Evolutionary conservation across 1,140 invertebrate genomes (phyloP).

Genomic region (Telenomus remus): DNA sequence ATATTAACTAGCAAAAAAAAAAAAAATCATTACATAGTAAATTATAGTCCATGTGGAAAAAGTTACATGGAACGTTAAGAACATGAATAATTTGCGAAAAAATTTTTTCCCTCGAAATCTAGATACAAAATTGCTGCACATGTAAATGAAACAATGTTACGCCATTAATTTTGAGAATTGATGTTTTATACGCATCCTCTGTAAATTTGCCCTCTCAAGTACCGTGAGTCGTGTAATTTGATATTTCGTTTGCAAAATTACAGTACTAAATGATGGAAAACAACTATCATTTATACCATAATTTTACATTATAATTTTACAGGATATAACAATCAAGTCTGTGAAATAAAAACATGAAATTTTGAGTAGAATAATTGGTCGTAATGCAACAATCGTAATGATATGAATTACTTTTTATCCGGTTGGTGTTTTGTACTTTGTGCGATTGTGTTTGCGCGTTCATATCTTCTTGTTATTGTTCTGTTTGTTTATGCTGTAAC

Average conservation of each 20-base stretch:
- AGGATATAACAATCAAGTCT: slow-evolving; percentile 41
- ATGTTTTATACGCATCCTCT: slow-evolving; percentile 41
- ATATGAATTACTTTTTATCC: slow-evolving; percentile 19
- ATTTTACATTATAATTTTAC: slow-evolving; percentile 45
- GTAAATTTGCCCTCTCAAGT: slow-evolving; percentile 43
- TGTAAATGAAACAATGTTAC: slow-evolving; percentile 48
- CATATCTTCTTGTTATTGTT: neutral
- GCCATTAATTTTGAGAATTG: slow-evolving; percentile 32
- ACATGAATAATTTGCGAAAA: neutral
- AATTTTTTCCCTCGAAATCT: neutral
- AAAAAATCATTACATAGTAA: too few species aligned
- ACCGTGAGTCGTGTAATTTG: slow-evolving; percentile 38
- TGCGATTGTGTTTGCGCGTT: neutral
- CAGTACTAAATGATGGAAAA: slow-evolving; percentile 51
- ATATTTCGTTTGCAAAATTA: slow-evolving; percentile 49
- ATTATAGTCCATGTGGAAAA: too few species aligned
- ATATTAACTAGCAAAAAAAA: too few species aligned
- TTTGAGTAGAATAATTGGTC: slow-evolving; percentile 24
- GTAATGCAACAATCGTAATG: slow-evolving; percentile 28
- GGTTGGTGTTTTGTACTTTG: slow-evolving; percentile 2
- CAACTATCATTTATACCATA: slow-evolving; percentile 42
- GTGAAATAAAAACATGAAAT: slow-evolving; percentile 48
- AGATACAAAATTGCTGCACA: slow-evolving; percentile 16
- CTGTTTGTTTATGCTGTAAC: neutral
- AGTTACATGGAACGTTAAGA: too few species aligned